Evolutionary conservation across 1,140 invertebrate species (phyloP), one percentile per base, ranked within the genome.

Genomic region (Tetraneura akinire): DNA sequence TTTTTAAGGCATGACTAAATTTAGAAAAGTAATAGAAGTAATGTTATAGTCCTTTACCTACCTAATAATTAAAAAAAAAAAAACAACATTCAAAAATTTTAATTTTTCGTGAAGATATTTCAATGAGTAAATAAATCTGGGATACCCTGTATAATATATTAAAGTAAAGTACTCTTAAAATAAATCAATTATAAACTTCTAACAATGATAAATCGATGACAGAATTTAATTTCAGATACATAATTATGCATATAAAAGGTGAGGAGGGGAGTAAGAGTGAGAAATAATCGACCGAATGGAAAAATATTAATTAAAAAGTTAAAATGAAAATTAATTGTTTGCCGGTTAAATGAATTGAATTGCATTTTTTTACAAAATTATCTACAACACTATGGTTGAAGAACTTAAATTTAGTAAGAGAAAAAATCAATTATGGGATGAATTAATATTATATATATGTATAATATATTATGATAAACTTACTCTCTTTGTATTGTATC

Each of bases 401-500:
- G 11, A 55, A 32, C 71, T 42, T 57, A 57, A 76, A 76, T 16
- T 42, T 13, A 10, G 51, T 23, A 37, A 37, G 11, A 53, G 32
- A 21, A 11, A 1, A 57, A 57, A 55, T 76, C 49, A 29, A 57
- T 76, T 57, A 57, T 5, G 21, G 18, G 16, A 76, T 14, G 37
- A 76, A 76, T 57, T 76, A 76, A 76, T 76, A 57, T 21, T 32
- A 76, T 57, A 68, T 4, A 37, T 11, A 70, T 37, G 32, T 37
- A 53, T 13, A 80, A 49, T 49, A 49, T n/a, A 26, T 68, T 49
- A 70, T 37, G 29, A 16, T 29, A 66, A 29, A 95, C 94, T 95
- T 88, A 97, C 95, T 96, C 90, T 96, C 95, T 93, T 97, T 97
- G 88, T 96, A 97, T 86, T 97, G 94, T 82, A 96, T 88, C 81